Evolutionary conservation across 2,113 vertebrate genomes (phyloP).

Genomic region (Sus scrofa): T2T-Sscrofa CM000824.6:154031001-154031500

Average conservation of each 20-base stretch:
- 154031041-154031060: background rate
- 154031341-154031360: constrained; percentile 41
- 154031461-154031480: no score
- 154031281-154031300: constrained; percentile 80
- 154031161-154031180: constrained; percentile 82
- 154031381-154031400: background rate
- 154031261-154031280: constrained; percentile 75
- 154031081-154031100: background rate
- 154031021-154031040: background rate
- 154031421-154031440: no score
- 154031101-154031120: background rate
- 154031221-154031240: constrained; percentile 76
- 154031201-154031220: constrained; percentile 83
- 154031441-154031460: no score
- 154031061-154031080: background rate
- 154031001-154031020: background rate
- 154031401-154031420: background rate
- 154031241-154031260: constrained; percentile 72
- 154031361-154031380: constrained; percentile 22
- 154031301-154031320: constrained; percentile 71
- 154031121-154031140: constrained; percentile 74
- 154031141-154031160: constrained; percentile 80
- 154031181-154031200: constrained; percentile 78
- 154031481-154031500: no score
- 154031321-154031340: constrained; percentile 2